phyloP scores from a whole-genome alignment of 2,888 invertebrate genomes.

The Agrochola lychnidis region DNA sequence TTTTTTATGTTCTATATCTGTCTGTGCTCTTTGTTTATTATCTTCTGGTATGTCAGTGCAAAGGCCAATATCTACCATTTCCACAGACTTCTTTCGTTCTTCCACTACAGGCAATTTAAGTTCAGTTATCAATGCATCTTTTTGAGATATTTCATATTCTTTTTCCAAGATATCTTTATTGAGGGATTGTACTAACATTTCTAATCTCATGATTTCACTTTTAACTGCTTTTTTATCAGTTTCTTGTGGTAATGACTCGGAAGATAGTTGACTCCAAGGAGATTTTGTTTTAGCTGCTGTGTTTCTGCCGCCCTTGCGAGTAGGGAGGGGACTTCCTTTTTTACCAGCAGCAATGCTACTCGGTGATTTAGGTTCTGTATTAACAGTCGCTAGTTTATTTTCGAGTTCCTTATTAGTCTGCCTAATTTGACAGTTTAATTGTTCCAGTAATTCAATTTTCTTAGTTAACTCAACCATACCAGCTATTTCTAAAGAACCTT shows the following conservation, averaged over 20 bases:
- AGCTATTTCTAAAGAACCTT: constrained; percentile 88
- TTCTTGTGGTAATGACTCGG: constrained; percentile 83
- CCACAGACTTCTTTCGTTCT: constrained; percentile 55
- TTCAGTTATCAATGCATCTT: constrained; percentile 85
- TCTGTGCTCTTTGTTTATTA: constrained; percentile 39
- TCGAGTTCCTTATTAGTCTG: constrained; percentile 90
- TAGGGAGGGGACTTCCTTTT: constrained; percentile 84
- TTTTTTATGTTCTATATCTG: constrained; percentile 47
- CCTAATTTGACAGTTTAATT: constrained; percentile 89
- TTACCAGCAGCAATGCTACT: constrained; percentile 76
- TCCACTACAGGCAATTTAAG: constrained; percentile 72
- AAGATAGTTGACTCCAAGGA: constrained; percentile 86
- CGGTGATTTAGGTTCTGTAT: constrained; percentile 76
- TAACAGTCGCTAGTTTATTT: constrained; percentile 83
- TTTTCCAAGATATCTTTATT: constrained; percentile 88
- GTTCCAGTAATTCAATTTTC: constrained; percentile 89
- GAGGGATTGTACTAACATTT: constrained; percentile 84
- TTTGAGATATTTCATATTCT: constrained; percentile 84
- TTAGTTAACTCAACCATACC: constrained; percentile 85
- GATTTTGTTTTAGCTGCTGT: constrained; percentile 85
- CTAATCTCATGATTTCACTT: constrained; percentile 81
- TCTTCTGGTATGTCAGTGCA: constrained; percentile 71
- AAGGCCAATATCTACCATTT: constrained; percentile 76
- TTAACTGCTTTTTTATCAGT: constrained; percentile 82
- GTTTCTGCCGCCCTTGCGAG: constrained; percentile 84